These are phyloP conservation scores for Dexiosoma caninum DNA, from an alignment of 2,888 invertebrate genomes.

Conservation along the genomic window DNA sequence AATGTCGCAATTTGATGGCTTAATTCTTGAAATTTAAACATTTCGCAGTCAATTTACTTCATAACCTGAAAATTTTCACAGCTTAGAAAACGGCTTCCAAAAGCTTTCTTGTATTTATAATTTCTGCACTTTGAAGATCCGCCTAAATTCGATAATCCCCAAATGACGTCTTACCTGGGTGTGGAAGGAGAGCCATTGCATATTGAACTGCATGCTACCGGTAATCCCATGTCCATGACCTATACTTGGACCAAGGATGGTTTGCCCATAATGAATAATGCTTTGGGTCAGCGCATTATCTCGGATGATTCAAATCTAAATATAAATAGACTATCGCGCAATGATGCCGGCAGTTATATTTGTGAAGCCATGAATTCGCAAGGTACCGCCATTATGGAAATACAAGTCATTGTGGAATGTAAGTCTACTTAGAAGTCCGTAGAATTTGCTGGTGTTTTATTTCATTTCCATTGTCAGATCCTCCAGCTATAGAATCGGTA, in stretches of 20 bases:
- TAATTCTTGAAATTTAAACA: too few species aligned
- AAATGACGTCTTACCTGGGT: slow-evolving; percentile 71
- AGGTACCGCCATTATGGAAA: slow-evolving; percentile 73
- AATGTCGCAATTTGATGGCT: too few species aligned
- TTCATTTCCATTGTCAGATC: slow-evolving; percentile 66
- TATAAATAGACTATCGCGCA: slow-evolving; percentile 72
- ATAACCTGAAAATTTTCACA: too few species aligned
- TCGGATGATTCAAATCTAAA: slow-evolving; percentile 74
- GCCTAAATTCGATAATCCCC: slow-evolving; percentile 73
- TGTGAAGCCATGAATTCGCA: slow-evolving; percentile 75
- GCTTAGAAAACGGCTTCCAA: too few species aligned
- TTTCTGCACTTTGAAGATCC: slow-evolving; percentile 70
- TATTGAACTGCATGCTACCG: slow-evolving; percentile 73
- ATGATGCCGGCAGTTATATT: slow-evolving; percentile 73
- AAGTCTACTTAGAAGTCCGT: slow-evolving; percentile 66
- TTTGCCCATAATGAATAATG: slow-evolving; percentile 73
- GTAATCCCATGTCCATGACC: slow-evolving; percentile 75
- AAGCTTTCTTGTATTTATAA: background rate
- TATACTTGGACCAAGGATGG: slow-evolving; percentile 76
- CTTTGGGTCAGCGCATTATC: slow-evolving; percentile 70
- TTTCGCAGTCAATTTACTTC: too few species aligned
- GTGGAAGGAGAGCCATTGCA: slow-evolving; percentile 74
- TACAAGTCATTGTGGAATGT: slow-evolving; percentile 74
- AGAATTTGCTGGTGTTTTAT: background rate
- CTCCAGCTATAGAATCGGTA: slow-evolving; percentile 71